Conservation (phyloP, 2,888 invertebrate species). For the Petrolisthes cinctipes region DNA sequence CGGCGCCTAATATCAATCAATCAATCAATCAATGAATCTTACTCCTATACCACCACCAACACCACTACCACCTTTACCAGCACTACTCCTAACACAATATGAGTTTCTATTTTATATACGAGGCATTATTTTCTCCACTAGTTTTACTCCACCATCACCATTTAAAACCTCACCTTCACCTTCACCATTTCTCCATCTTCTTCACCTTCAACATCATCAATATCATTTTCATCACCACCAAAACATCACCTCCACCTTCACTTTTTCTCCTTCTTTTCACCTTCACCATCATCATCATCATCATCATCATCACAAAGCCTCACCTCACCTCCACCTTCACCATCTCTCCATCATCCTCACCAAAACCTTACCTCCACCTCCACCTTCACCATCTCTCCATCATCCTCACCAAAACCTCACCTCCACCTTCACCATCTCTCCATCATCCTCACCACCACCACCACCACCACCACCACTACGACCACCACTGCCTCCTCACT, state of each 20-base stretch:
- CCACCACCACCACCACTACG: neutral
- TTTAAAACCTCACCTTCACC: neutral
- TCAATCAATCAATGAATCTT: no score
- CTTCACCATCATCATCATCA: neutral
- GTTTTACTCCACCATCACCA: no score
- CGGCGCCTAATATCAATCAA: no score
- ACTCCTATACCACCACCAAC: no score
- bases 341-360: no score
- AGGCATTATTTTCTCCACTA: no score
- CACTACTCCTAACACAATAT: no score
- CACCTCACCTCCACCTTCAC: neutral
- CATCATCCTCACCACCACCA: neutral
- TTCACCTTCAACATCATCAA: neutral
- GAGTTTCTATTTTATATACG: no score
- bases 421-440: neutral
- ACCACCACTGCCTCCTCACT: neutral
- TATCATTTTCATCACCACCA: neutral
- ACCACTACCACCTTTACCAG: no score
- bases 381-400: neutral
- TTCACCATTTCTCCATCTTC: neutral
- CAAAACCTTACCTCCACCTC: neutral
- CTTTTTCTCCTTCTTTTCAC: conserved; percentile 1
- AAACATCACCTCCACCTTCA: neutral
- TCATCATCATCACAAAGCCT: neutral
- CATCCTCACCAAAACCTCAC: neutral